phyloP scores from a whole-genome alignment of 2,888 invertebrate species.

The Pristionchus exspectatus region DNA sequence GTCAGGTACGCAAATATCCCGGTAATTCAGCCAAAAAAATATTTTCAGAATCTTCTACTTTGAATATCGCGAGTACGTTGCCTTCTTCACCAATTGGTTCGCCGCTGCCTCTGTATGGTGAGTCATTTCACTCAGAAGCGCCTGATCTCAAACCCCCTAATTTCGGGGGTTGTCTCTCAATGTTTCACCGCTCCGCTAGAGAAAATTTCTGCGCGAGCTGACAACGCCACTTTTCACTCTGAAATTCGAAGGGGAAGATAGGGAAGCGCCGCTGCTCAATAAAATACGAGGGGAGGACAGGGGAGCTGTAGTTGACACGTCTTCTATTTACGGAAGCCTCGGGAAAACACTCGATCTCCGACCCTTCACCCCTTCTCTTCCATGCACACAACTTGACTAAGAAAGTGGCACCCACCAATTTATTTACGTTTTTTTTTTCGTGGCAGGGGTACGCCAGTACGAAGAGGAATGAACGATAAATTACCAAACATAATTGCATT shows the following conservation, averaged over 20 bases:
- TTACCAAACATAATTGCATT: background rate
- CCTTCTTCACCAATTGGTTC: slow-evolving; percentile 67
- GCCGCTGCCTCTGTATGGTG: slow-evolving; percentile 72
- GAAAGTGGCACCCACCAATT: slow-evolving; percentile 2
- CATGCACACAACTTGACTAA: background rate
- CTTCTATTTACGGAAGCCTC: slow-evolving; percentile 25
- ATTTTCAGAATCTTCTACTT: slow-evolving; percentile 29
- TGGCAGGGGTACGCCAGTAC: background rate
- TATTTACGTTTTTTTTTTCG: background rate
- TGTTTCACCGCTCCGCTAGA: background rate
- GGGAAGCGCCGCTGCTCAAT: background rate
- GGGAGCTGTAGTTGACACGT: slow-evolving; percentile 14
- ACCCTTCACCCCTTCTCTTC: background rate
- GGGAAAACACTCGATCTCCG: slow-evolving; percentile 25
- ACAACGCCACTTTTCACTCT: slow-evolving; percentile 20
- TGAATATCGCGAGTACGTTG: background rate
- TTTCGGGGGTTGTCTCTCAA: background rate
- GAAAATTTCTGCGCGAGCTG: slow-evolving; percentile 1
- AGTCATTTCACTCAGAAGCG: background rate
- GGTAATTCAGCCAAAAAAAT: no score
- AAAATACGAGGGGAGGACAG: slow-evolving; percentile 28
- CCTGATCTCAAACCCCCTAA: background rate
- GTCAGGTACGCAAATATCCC: slow-evolving; percentile 58
- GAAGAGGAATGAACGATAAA: background rate
- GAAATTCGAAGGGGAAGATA: background rate